Evolutionary conservation across 2,113 vertebrate genomes (phyloP).

Genomic region (Coryphaenoides rupestris): DNA sequence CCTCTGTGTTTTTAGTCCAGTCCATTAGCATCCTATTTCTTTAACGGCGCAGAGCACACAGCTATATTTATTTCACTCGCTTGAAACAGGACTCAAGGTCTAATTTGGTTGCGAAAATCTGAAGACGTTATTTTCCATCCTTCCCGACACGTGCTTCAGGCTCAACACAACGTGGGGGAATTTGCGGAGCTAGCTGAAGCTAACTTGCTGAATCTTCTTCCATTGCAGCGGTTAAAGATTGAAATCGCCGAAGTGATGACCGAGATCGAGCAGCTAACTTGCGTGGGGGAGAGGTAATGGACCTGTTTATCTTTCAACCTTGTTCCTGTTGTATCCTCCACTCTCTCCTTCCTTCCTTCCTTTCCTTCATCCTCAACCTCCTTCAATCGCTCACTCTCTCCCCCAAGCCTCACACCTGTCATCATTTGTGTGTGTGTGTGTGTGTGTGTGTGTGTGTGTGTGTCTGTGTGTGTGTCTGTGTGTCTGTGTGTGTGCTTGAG

Average conservation of each 20-base stretch:
- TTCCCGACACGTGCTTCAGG: no score
- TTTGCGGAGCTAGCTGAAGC: no score
- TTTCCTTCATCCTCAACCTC: not conserved
- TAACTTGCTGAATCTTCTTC: constrained; percentile 8
- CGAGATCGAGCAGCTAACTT: constrained; percentile 94
- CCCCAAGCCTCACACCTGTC: constrained; percentile 37
- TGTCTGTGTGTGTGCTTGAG: constrained; percentile 16
- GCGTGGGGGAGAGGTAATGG: constrained; percentile 92
- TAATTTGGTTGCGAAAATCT: no score
- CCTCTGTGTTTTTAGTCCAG: no score
- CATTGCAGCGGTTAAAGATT: constrained; percentile 89
- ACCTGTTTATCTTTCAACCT: not conserved
- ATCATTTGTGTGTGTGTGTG: not conserved
- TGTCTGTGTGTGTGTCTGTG: constrained; percentile 6
- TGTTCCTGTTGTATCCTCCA: not conserved
- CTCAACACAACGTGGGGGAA: no score
- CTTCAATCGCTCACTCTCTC: constrained; percentile 1
- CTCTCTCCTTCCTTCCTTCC: not conserved
- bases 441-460: constrained; percentile 24
- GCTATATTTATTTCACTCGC: no score
- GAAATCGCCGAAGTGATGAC: constrained; percentile 98
- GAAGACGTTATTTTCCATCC: no score
- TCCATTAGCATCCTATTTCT: no score
- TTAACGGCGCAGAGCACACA: no score
- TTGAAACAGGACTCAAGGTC: no score